Percentiles rank a stretch among this genome's conserved stretches.
phyloP scores from a whole-genome alignment of 2,888 invertebrate species.

The Pasiphila rectangulata region DNA sequence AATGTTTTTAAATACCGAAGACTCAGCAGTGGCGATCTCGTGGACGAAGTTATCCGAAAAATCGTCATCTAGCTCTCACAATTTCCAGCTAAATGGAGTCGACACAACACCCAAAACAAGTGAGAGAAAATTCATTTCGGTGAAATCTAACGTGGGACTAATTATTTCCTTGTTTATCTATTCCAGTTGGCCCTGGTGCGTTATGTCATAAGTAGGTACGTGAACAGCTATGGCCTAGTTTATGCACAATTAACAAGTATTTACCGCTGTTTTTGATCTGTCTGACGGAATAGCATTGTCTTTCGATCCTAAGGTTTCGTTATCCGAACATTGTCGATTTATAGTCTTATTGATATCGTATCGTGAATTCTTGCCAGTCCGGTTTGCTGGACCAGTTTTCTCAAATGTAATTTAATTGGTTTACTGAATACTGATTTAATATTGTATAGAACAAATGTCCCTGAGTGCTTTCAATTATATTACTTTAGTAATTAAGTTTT shows the following conservation, averaged over 20 bases:
- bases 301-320: slow-evolving; percentile 39
- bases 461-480: no score
- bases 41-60: slow-evolving; percentile 36
- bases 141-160: slow-evolving; percentile 73
- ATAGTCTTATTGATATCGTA: slow-evolving; percentile 45
- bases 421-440: no score
- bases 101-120: slow-evolving; percentile 32
- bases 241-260: slow-evolving; percentile 51
- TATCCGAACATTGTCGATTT: slow-evolving; percentile 43
- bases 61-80: no score
- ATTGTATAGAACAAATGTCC: no score
- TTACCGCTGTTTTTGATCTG: slow-evolving; percentile 43
- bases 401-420: slow-evolving; percentile 32
- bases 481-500: no score
- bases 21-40: slow-evolving; percentile 39
- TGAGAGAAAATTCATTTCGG: slow-evolving; percentile 38
- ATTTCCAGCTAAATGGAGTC: slow-evolving; percentile 38
- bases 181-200: slow-evolving; percentile 41
- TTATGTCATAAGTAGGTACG: slow-evolving; percentile 51
- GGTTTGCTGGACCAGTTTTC: slow-evolving; percentile 55
- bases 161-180: slow-evolving; percentile 52
- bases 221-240: slow-evolving; percentile 51
- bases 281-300: slow-evolving; percentile 37
- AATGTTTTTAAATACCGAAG: slow-evolving; percentile 9
- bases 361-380: slow-evolving; percentile 49